These are phyloP conservation scores for Cassiopea xamachana DNA, from an alignment of 30 jellyfish, hydroid and myxozoan genomes.

Conservation along the genomic window DNA sequence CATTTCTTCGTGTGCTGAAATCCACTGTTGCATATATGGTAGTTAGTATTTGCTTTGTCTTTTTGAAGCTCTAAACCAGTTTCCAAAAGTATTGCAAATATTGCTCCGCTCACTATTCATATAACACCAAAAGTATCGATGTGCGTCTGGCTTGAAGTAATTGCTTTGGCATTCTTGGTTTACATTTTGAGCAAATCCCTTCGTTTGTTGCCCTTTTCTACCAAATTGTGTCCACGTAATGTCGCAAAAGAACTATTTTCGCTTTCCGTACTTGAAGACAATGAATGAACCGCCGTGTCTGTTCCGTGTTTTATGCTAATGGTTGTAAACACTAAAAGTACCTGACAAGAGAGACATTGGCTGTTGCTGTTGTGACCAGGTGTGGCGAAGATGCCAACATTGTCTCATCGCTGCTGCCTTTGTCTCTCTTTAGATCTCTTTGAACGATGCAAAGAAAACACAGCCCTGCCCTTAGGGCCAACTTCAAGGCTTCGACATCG, in stretches of 20 bases:
- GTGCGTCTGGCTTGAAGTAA: no score
- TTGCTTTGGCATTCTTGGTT: no score
- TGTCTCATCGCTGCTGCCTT: conserved; percentile 73
- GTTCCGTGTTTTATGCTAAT: conserved; percentile 64
- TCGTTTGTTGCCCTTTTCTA: background rate
- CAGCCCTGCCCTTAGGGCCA: conserved; percentile 66
- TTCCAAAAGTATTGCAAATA: no score
- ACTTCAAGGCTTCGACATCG: conserved; percentile 55
- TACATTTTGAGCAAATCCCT: no score
- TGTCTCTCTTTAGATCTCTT: conserved; percentile 70
- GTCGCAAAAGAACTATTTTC: background rate
- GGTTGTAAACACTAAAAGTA: conserved; percentile 67
- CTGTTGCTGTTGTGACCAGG: conserved; percentile 89
- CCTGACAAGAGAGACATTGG: conserved; percentile 83
- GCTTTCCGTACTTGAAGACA: background rate
- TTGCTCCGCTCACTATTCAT: no score
- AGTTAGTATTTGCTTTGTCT: no score
- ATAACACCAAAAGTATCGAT: no score
- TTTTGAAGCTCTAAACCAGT: no score
- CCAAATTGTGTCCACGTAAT: background rate
- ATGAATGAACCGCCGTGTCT: conserved; percentile 24
- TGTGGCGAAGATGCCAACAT: conserved; percentile 85
- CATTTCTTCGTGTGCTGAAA: no score
- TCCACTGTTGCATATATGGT: no score
- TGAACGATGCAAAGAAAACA: conserved; percentile 64